Conservation (phyloP, 2,888 invertebrate species). For the Scaeva pyrastri region DNA sequence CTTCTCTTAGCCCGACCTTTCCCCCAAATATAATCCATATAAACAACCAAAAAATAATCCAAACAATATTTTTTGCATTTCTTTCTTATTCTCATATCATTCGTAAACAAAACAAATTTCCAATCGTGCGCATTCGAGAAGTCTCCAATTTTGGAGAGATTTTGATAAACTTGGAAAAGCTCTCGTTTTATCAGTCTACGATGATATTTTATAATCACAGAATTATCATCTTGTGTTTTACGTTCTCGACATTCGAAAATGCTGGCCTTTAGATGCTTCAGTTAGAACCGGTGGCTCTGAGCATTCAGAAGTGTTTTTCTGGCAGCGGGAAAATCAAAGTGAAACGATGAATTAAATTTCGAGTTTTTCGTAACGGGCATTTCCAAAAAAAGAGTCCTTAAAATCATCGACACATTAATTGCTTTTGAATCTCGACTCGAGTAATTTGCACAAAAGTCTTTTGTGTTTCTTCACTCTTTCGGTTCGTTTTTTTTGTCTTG, state of each 20-base stretch:
- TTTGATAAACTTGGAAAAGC: constrained; percentile 50
- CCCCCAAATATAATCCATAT: background rate
- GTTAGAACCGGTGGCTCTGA: constrained; percentile 55
- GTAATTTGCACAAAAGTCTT: background rate
- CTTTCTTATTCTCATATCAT: constrained; percentile 25
- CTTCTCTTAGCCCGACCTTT: constrained; percentile 4
- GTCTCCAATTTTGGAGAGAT: constrained; percentile 52
- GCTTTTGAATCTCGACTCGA: background rate
- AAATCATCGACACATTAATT: background rate
- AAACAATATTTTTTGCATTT: constrained; percentile 8
- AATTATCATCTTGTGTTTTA: constrained; percentile 43
- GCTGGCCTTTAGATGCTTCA: constrained; percentile 45
- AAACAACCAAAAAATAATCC: background rate
- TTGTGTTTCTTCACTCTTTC: background rate
- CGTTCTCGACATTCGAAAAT: constrained; percentile 37
- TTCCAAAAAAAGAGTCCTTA: background rate
- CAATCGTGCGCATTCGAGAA: constrained; percentile 40
- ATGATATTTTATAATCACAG: constrained; percentile 25
- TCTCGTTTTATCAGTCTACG: constrained; percentile 50
- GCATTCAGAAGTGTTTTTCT: constrained; percentile 47
- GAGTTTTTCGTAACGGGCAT: constrained; percentile 20
- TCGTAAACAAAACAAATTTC: constrained; percentile 64
- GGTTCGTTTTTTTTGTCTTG: background rate
- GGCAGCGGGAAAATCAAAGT: constrained; percentile 10
- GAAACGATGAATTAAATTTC: constrained; percentile 21